These are phyloP conservation scores for Dasyurus viverrinus DNA, from an alignment of 2,113 vertebrate species.

Conservation along the genomic window DNA sequence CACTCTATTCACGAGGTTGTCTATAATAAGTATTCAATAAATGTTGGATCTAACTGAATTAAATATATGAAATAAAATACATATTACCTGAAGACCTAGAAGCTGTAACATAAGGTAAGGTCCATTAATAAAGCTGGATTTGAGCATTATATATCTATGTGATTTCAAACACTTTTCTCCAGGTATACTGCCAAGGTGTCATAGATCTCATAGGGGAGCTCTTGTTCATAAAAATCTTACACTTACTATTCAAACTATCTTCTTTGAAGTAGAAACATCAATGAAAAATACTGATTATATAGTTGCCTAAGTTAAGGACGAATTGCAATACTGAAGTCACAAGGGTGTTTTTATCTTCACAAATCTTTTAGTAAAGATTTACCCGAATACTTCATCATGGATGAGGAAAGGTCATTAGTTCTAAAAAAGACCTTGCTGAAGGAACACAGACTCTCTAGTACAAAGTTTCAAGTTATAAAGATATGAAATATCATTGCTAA, in stretches of 20 bases:
- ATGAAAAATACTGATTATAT: background rate
- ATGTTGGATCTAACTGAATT: background rate
- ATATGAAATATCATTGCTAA: background rate
- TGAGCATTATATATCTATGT: background rate
- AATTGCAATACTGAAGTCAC: background rate
- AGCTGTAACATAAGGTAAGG: background rate
- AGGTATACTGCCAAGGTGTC: background rate
- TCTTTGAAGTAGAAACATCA: background rate
- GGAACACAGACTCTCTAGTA: background rate
- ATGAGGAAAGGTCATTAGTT: background rate
- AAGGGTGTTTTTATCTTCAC: background rate
- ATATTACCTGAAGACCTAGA: background rate
- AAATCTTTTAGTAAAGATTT: background rate
- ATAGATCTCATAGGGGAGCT: background rate
- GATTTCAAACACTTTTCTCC: background rate
- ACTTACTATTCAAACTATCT: conserved; percentile 8
- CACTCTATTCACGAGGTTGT: background rate
- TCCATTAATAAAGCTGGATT: background rate
- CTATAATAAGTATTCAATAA: background rate
- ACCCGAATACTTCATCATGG: background rate
- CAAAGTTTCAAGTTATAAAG: background rate
- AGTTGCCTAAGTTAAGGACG: conserved; percentile 23
- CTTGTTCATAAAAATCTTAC: background rate
- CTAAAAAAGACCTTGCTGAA: background rate
- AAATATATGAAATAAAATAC: background rate